phyloP scores from a whole-genome alignment of 2,113 vertebrate genomes.

The Sturnira hondurensis region DNA sequence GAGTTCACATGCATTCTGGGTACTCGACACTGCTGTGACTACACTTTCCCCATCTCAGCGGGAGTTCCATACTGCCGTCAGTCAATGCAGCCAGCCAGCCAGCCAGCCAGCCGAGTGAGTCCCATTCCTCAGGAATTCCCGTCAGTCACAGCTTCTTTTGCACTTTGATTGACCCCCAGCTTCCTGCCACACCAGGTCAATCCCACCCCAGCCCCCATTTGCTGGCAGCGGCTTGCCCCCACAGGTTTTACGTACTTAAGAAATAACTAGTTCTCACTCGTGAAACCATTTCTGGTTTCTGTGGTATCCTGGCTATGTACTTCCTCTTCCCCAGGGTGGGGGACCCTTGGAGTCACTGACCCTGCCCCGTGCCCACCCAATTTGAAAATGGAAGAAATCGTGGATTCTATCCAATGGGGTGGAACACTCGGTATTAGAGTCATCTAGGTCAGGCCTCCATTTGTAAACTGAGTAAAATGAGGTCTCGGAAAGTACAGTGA shows the following conservation, averaged over 20 bases:
- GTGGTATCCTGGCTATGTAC: constrained; percentile 20
- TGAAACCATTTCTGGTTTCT: constrained; percentile 46
- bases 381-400: background rate
- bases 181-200: constrained; percentile 54
- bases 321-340: background rate
- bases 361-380: background rate
- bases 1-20: background rate
- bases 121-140: background rate
- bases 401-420: background rate
- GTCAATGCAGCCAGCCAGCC: background rate
- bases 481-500: background rate
- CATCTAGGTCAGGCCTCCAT: background rate
- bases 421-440: background rate
- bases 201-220: background rate
- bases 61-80: background rate
- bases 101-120: too few relatives aligned
- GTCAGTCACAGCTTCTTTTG: background rate
- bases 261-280: constrained; percentile 9
- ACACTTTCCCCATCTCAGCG: background rate
- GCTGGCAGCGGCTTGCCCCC: constrained; percentile 29
- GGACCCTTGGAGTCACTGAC: background rate
- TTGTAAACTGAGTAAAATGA: background rate
- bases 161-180: constrained; percentile 68
- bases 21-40: background rate
- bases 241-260: background rate